Evolutionary conservation across 2,797 vertebrate genomes (phyloP), one percentile per base, ranked within the genome.

Genomic region (Neomorphus geoffroyi): DNA sequence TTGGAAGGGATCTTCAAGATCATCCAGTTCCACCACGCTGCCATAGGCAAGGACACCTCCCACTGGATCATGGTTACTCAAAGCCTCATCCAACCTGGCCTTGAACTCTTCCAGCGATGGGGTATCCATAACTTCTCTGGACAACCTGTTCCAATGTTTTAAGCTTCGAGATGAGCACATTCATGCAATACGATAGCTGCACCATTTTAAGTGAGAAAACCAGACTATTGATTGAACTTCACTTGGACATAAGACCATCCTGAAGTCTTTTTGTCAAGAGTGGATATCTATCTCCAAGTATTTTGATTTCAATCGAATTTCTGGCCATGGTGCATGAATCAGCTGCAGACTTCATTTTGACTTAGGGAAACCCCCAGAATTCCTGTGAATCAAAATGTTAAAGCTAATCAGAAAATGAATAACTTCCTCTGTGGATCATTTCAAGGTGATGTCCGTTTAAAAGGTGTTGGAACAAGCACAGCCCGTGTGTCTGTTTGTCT

Each of bases 101-200:
- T 48, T 24, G 21, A 48, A 48, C 11, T 48, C 46, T 11, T 48
- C 46, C 46, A 23, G 46, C 8, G 46, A 24, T 24, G 46, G 46
- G 46, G 23, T 22, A 48, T 12, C 46, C 13, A 23, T 21, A 23
- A 23, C 22, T 48, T 48, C 46, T 48, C 46, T 48, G 21, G 11
- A 11, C 46, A 48, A 48, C 22, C 46, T 48, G 22, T 48, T 9
- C 15, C 18, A 32, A 0, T 14, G 4, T 24, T 56, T 73, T 23
- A n/a, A 14, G 19, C 33, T 80, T 51, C 37, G 72, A 83, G 33
- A 43, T 19, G 3, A 43, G 39, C 6, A 0, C 6, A 4, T 37
- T 50, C 13, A 7, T 46, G 14, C 6, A 3, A 6, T 9, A 4
- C 35, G 6, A 11, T 51, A 60, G 1, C 9, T 22, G 10, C 10